Evolutionary conservation across 2,797 vertebrate genomes (phyloP).

Genomic region (Gymnoscopelus braueri): DNA sequence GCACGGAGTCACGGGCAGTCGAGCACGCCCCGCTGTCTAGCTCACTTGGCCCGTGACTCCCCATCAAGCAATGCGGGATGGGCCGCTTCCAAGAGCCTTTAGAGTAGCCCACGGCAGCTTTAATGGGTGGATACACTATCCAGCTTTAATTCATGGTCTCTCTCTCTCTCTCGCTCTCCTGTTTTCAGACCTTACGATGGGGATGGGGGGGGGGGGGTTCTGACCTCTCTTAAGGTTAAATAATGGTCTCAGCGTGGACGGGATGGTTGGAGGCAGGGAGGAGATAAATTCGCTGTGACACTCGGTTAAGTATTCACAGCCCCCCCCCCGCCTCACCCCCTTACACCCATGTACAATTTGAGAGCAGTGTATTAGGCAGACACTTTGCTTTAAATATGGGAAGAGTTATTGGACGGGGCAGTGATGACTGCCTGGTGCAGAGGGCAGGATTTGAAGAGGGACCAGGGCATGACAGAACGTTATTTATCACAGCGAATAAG

Average conservation of each 20-base stretch:
- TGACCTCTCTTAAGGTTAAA: conserved; percentile 79
- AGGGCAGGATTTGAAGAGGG: conserved; percentile 53
- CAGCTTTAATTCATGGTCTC: conserved; percentile 67
- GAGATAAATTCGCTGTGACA: conserved; percentile 79
- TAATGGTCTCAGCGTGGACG: conserved; percentile 70
- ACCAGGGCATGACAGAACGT: conserved; percentile 43
- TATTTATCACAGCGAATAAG: conserved; percentile 57
- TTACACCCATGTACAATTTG: conserved; percentile 75
- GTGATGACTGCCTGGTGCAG: conserved; percentile 56
- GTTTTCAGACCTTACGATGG: conserved; percentile 47
- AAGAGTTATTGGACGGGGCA: conserved; percentile 76
- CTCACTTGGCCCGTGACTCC: conserved; percentile 59
- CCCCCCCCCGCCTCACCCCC: conserved; percentile 23
- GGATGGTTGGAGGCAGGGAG: conserved; percentile 60
- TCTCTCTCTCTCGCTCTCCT: conserved; percentile 7
- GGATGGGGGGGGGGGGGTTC: conserved; percentile 48
- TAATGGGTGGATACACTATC: conserved; percentile 67
- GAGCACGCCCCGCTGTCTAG: conserved; percentile 42
- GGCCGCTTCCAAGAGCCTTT: conserved; percentile 51
- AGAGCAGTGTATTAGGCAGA: conserved; percentile 75
- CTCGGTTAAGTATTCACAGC: conserved; percentile 47
- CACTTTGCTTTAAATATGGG: conserved; percentile 74
- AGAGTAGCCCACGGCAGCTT: conserved; percentile 58
- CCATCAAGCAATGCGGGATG: conserved; percentile 58
- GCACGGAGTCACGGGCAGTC: conserved; percentile 58